Conservation (phyloP, 1,140 invertebrate species). For the Eriocheir sinensis region DNA sequence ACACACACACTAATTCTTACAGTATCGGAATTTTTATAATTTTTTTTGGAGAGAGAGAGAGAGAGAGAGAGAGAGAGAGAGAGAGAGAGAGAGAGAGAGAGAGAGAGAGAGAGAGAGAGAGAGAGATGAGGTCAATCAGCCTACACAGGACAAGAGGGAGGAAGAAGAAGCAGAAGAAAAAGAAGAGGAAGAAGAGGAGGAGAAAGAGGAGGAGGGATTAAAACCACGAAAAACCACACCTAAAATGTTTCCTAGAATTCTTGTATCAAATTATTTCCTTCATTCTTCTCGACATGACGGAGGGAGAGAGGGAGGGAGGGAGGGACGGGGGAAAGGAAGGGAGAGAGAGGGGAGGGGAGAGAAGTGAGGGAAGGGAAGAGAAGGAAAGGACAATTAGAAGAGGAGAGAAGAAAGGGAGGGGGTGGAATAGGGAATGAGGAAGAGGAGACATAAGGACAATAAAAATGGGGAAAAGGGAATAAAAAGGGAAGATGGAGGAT, state of each 20-base stretch:
- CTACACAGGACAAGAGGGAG: neutral
- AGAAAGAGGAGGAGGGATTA: too few species aligned
- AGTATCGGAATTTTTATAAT: too few species aligned
- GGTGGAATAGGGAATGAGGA: neutral
- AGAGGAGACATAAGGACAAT: neutral
- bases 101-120: neutral
- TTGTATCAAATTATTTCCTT: too few species aligned
- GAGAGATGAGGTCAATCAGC: neutral
- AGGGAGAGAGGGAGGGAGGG: neutral
- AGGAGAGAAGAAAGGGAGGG: neutral
- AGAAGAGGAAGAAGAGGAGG: too few species aligned
- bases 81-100: slow-evolving; percentile 6
- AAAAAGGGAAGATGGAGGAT: neutral
- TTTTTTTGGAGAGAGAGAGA: too few species aligned
- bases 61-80: neutral
- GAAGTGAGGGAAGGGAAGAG: too few species aligned
- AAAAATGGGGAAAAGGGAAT: neutral
- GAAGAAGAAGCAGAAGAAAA: too few species aligned
- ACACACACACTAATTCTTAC: neutral
- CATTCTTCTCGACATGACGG: too few species aligned
- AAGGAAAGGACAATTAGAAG: too few species aligned
- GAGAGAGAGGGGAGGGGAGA: too few species aligned
- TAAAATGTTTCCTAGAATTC: too few species aligned
- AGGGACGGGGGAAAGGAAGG: neutral
- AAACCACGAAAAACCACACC: too few species aligned